Evolutionary conservation across 2,113 vertebrate genomes (phyloP).

Genomic region (Tenrec ecaudatus): DNA sequence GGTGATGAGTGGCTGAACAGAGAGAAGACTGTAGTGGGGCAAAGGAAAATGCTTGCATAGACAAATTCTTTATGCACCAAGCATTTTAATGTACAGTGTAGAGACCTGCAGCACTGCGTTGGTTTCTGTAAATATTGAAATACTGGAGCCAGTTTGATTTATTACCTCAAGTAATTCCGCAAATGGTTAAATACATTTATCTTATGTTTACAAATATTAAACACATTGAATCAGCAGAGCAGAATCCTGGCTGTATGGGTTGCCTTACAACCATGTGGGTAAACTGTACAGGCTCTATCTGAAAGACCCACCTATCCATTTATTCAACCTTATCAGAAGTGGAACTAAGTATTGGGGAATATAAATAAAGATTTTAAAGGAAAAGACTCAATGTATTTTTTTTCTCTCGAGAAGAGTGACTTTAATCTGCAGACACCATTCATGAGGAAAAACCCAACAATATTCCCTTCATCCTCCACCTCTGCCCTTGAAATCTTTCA

Average conservation of each 20-base stretch:
- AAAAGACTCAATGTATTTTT: not conserved
- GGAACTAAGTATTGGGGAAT: not conserved
- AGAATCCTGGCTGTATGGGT: not conserved
- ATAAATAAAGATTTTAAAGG: not conserved
- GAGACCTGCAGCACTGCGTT: not conserved
- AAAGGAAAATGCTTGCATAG: not conserved
- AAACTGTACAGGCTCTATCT: not conserved
- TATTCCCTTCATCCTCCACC: not conserved
- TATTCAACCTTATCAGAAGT: not conserved
- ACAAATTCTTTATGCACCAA: not conserved
- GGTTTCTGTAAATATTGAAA: conserved; percentile 21
- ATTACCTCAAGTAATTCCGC: not conserved
- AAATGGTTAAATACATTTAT: conserved; percentile 28
- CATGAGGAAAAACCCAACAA: not conserved
- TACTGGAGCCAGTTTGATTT: not conserved
- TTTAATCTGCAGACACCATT: not conserved
- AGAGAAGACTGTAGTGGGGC: not conserved
- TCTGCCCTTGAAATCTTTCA: not conserved
- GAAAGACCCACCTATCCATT: not conserved
- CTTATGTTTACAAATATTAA: conserved; percentile 18
- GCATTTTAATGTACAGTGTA: not conserved
- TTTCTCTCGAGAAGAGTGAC: conserved; percentile 41
- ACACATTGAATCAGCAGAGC: not conserved
- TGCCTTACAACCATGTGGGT: not conserved
- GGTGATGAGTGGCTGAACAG: no score